Percentiles rank a stretch among this genome's conserved stretches.
Evolutionary conservation across 2,888 invertebrate genomes (phyloP).

Genomic region (Aplocera efformata): DNA sequence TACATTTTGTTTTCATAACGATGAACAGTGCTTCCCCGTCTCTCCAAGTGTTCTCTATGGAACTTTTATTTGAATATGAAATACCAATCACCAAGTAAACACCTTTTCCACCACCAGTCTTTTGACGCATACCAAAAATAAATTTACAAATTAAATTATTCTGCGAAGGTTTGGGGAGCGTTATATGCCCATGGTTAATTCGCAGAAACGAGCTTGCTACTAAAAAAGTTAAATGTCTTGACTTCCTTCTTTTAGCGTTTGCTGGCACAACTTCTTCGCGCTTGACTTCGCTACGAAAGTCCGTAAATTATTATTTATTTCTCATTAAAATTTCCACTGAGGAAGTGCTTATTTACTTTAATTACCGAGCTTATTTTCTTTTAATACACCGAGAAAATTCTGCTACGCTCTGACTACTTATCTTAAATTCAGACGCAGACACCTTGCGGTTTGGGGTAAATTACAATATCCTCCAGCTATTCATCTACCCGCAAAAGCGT

Average conservation of each 20-base stretch:
- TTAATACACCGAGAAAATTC: neutral
- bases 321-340: conserved; percentile 3
- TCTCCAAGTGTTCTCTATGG: conserved; percentile 43
- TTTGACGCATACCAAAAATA: conserved; percentile 15
- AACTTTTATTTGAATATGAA: conserved; percentile 54
- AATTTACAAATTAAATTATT: no score
- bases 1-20: conserved; percentile 67
- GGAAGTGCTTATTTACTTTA: conserved; percentile 1
- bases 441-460: no score
- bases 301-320: conserved; percentile 2
- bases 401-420: neutral
- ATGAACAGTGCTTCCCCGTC: conserved; percentile 46
- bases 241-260: neutral
- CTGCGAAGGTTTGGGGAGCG: no score
- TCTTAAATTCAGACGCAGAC: no score
- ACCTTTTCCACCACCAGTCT: no score
- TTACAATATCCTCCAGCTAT: conserved; percentile 7
- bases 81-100: conserved; percentile 35
- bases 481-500: conserved; percentile 9
- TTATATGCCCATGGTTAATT: no score
- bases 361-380: conserved; percentile 4
- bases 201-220: no score
- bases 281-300: neutral
- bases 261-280: neutral
- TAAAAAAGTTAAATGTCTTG: neutral